These are phyloP conservation scores for Bursaphelenchus okinawaensis DNA, from an alignment of 2,888 invertebrate genomes.

Conservation along the genomic window DNA sequence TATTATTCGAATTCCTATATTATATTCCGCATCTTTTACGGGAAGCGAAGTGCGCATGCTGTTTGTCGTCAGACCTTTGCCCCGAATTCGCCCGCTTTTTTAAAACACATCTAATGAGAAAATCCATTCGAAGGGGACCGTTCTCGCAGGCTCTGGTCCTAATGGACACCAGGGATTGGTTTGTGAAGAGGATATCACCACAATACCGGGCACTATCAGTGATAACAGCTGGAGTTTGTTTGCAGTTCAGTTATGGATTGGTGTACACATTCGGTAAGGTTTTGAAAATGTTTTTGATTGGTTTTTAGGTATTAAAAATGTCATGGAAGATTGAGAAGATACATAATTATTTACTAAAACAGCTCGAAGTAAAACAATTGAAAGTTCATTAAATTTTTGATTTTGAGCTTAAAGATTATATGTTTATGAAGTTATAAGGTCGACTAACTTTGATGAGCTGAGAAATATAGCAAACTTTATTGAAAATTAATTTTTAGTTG, in stretches of 20 bases:
- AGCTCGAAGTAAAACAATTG: too few species aligned
- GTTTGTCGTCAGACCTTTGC: neutral
- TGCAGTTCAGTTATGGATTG: slow-evolving; percentile 47
- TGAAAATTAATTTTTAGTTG: too few species aligned
- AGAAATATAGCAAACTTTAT: too few species aligned
- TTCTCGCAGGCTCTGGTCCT: slow-evolving; percentile 5
- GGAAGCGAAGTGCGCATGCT: neutral
- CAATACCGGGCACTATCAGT: slow-evolving; percentile 36
- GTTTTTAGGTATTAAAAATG: too few species aligned
- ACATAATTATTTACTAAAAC: too few species aligned
- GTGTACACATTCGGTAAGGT: slow-evolving; percentile 54
- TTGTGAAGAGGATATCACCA: slow-evolving; percentile 37
- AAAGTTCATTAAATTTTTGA: too few species aligned
- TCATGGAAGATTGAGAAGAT: too few species aligned
- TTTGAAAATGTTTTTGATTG: neutral
- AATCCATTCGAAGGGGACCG: neutral
- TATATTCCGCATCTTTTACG: too few species aligned
- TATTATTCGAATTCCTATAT: too few species aligned
- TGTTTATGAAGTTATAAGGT: too few species aligned
- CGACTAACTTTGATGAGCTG: too few species aligned
- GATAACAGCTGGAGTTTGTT: slow-evolving; percentile 40
- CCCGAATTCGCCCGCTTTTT: neutral
- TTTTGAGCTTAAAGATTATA: too few species aligned
- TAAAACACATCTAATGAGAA: neutral
- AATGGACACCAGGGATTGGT: slow-evolving; percentile 49